Conservation (phyloP, 30 jellyfish, hydroid and myxozoan genomes). For the Cassiopea andromeda region DNA sequence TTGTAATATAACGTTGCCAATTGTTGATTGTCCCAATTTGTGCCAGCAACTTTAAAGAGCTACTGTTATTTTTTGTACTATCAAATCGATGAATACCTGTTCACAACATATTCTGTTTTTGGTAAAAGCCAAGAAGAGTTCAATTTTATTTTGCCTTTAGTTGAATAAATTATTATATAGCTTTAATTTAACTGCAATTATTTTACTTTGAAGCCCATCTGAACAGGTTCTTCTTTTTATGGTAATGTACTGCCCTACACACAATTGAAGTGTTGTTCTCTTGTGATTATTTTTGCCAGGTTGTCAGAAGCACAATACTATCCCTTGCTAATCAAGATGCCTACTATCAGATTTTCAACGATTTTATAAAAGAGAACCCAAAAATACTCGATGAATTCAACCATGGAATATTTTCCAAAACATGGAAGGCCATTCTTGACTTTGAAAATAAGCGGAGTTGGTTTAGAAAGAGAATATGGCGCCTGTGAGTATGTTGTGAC, state of each 20-base stretch:
- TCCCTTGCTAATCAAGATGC: slow-evolving; percentile 85
- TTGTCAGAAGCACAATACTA: slow-evolving; percentile 63
- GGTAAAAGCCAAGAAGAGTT: no score
- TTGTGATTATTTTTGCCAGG: slow-evolving; percentile 31
- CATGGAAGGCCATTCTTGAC: slow-evolving; percentile 84
- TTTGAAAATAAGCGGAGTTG: slow-evolving; percentile 81
- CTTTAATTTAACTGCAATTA: no score
- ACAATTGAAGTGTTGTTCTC: not conserved
- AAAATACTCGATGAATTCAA: slow-evolving; percentile 73
- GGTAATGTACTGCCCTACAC: not conserved
- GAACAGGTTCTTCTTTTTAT: no score
- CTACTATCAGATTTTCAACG: slow-evolving; percentile 86
- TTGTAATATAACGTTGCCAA: no score
- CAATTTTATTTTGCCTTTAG: no score
- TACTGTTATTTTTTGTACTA: no score
- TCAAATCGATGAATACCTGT: no score
- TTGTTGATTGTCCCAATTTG: no score
- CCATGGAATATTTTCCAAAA: slow-evolving; percentile 62
- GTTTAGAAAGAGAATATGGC: slow-evolving; percentile 60
- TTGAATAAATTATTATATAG: no score
- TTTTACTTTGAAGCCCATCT: no score
- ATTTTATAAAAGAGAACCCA: slow-evolving; percentile 71
- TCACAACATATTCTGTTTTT: no score
- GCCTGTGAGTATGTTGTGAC: slow-evolving; percentile 29
- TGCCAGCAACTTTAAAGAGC: no score